These are phyloP conservation scores for Scaeva pyrastri DNA, from an alignment of 2,888 invertebrate species.

Conservation along the genomic window DNA sequence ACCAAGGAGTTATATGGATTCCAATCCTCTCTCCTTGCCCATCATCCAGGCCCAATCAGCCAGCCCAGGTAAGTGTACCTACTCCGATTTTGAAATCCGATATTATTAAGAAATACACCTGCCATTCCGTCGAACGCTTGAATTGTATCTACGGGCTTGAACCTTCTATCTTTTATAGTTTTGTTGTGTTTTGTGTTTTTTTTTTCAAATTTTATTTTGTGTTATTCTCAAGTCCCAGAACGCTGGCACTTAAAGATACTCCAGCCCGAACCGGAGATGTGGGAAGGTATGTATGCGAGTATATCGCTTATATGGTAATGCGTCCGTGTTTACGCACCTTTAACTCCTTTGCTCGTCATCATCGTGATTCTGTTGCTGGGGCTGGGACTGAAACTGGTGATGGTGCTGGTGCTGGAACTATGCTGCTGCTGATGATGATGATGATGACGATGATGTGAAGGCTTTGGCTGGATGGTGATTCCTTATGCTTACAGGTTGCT, in stretches of 20 bases:
- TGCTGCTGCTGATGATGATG: neutral
- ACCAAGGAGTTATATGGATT: conserved; percentile 65
- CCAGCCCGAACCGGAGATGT: conserved; percentile 37
- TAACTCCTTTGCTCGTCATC: conserved; percentile 66
- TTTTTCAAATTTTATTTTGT: too few relatives aligned
- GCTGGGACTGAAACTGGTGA: too few relatives aligned
- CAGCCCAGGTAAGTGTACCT: neutral
- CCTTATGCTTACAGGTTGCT: conserved; percentile 47
- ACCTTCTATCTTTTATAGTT: conserved; percentile 12
- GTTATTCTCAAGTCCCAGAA: conserved; percentile 13
- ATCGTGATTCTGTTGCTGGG: conserved; percentile 18
- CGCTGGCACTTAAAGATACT: conserved; percentile 54
- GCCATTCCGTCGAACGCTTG: conserved; percentile 55
- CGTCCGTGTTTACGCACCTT: conserved; percentile 74
- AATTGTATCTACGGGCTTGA: conserved; percentile 37
- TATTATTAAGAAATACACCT: conserved; percentile 74
- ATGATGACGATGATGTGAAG: conserved; percentile 13
- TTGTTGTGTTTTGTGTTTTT: conserved; percentile 6
- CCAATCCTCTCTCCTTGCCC: conserved; percentile 40
- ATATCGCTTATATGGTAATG: conserved; percentile 65
- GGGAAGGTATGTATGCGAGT: conserved; percentile 55
- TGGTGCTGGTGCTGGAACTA: neutral
- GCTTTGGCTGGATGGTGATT: conserved; percentile 21
- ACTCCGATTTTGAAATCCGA: conserved; percentile 66
- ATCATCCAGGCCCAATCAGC: neutral